Base-by-base conservation (phyloP, 2,888 invertebrate species). In the Chalcis sispes region DNA sequence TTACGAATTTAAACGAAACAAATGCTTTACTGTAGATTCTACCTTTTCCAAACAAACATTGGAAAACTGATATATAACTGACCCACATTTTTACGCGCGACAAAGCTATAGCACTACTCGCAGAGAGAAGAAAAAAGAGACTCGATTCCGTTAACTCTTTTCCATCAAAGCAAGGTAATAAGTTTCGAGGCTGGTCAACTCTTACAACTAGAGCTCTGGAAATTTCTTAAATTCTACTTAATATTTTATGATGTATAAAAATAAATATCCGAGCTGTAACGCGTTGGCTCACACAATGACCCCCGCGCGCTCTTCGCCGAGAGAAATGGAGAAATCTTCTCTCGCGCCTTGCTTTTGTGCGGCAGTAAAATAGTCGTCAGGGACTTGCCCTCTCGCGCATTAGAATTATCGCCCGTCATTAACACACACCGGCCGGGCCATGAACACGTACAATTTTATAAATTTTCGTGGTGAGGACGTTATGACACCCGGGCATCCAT, bases 171-270 rank as follows among this genome's bases (percentile, higher is more conserved):
- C 42, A 2, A 23, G 10, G 64, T 52, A 70, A 75, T 70, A 58
- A 75, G 46, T 48, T 42, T 4, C 2, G 13, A 1, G 8, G n/a
- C n/a, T n/a, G 10, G 18, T 36, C 36, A 36, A 23, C 42, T 13
- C n/a, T 42, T 59, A 42, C 29, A 58, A 64, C 62, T 71, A 46
- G 58, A 23, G 20, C 52, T 40, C 40, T 42, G 58, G 50, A 71
- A 75, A 65, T 65, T 75, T 64, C 70, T 71, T 64, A 66, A 75
- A 66, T 75, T 71, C 56, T 20, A 75, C 54, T 71, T 71, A 27
- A 75, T 23, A 66, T 69, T 71, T 69, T 70, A 70, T 29, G 70
- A 59, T 64, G 65, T 27, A 54, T 20, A 74, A 74, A 74, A 74
- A 62, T 62, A 58, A 20, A 27, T 32, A 7, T n/a, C n/a, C n/a